Percentiles rank a stretch among this genome's conserved stretches.
phyloP scores from a whole-genome alignment of 2,888 invertebrate species.

The Blastobasis lacticolella region DNA sequence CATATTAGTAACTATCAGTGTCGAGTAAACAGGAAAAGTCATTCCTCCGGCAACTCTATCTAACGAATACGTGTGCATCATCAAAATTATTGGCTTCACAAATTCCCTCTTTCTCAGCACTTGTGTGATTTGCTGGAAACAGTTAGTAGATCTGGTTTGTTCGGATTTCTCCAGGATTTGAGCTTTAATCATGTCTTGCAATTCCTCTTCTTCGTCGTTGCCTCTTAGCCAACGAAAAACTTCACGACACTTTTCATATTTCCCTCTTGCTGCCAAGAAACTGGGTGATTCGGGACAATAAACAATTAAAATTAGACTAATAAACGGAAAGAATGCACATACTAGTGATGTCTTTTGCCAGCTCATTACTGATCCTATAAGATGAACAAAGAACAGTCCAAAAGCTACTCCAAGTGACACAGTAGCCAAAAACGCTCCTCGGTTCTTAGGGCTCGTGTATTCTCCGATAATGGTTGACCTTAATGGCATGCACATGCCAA shows the following conservation, averaged over 20 bases:
- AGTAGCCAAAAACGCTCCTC: constrained; percentile 75
- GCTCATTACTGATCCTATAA: constrained; percentile 71
- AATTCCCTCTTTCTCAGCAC: constrained; percentile 60
- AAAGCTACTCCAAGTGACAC: constrained; percentile 72
- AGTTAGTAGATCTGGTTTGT: constrained; percentile 11
- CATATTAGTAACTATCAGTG: constrained; percentile 69
- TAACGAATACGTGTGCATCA: constrained; percentile 75
- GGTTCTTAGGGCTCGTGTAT: constrained; percentile 70
- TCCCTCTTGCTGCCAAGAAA: constrained; percentile 75
- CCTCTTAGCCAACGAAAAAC: constrained; percentile 75
- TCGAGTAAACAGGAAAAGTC: constrained; percentile 78
- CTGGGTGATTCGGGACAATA: constrained; percentile 76
- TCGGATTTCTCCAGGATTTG: constrained; percentile 20
- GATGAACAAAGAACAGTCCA: constrained; percentile 76
- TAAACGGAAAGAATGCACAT: constrained; percentile 50
- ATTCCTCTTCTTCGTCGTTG: constrained; percentile 48
- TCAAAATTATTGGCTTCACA: constrained; percentile 70
- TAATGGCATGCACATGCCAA: constrained; percentile 64
- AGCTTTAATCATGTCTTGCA: constrained; percentile 43
- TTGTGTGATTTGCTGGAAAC: constrained; percentile 7
- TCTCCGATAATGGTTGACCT: constrained; percentile 70
- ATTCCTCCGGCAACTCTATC: constrained; percentile 79
- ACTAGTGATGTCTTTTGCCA: constrained; percentile 73
- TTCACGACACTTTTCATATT: constrained; percentile 64
- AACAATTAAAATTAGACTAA: constrained; percentile 51